phyloP scores from a whole-genome alignment of 2,113 vertebrate genomes.

The Caretta caretta region DNA sequence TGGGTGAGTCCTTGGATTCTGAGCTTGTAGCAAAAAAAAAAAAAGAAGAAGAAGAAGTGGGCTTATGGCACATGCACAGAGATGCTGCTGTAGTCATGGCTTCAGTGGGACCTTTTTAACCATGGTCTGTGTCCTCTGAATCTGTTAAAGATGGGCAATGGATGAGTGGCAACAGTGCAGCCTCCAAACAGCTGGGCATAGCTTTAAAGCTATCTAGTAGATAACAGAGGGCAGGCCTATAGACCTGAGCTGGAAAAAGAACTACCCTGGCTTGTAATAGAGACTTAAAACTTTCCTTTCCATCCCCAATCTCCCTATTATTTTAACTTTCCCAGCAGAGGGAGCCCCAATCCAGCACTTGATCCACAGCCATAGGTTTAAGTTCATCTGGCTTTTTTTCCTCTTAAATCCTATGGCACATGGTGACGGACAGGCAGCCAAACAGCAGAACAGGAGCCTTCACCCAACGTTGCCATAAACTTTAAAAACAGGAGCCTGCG shows the following conservation, averaged over 20 bases:
- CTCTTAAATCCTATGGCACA: neutral
- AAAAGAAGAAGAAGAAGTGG: neutral
- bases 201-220: rapidly evolving
- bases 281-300: neutral
- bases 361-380: rapidly evolving
- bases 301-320: neutral
- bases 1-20: neutral
- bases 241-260: neutral
- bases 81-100: neutral
- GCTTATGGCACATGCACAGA: neutral
- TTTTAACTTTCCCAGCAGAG: neutral
- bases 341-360: neutral
- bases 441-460: neutral
- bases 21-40: neutral
- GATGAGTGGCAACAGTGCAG: neutral
- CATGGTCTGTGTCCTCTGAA: rapidly evolving
- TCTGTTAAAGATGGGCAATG: neutral
- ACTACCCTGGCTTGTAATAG: neutral
- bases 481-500: neutral
- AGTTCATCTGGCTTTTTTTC: neutral
- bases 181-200: neutral
- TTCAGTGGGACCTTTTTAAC: neutral
- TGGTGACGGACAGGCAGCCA: neutral
- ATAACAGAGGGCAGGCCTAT: neutral
- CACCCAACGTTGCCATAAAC: neutral